Evolutionary conservation across 2,113 vertebrate genomes (phyloP).

Genomic region (Cisticola juncidis): DNA sequence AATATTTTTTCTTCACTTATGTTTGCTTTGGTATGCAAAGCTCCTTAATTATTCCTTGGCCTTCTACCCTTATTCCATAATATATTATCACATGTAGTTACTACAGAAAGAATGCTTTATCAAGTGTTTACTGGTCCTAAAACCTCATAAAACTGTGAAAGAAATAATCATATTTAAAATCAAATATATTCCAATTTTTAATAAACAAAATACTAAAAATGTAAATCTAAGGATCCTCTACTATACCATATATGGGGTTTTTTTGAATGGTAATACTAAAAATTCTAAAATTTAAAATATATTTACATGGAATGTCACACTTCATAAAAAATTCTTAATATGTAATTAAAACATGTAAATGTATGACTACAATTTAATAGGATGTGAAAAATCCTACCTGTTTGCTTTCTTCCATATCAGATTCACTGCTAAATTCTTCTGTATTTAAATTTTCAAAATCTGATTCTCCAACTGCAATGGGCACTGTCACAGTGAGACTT

Average conservation of each 20-base stretch:
- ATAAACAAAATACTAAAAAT: neutral
- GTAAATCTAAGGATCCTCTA: neutral
- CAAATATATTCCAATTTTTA: neutral
- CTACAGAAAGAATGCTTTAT: neutral
- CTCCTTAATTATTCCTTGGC: neutral
- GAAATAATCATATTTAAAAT: neutral
- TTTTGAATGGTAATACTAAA: neutral
- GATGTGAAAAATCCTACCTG: conserved; percentile 77
- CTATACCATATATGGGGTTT: neutral
- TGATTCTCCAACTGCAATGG: conserved; percentile 93
- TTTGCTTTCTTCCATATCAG: conserved; percentile 85
- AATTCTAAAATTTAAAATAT: neutral
- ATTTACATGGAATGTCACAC: neutral
- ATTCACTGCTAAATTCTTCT: conserved; percentile 93
- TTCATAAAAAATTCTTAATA: neutral
- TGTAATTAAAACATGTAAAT: neutral
- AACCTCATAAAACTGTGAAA: neutral
- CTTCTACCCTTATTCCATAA: neutral
- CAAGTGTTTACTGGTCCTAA: neutral
- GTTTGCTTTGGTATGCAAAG: neutral
- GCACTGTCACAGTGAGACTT: conserved; percentile 89
- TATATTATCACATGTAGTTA: neutral
- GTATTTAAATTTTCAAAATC: conserved; percentile 96
- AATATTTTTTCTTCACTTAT: neutral
- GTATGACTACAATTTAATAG: neutral